Percentiles rank a stretch among this genome's conserved stretches.
Evolutionary conservation across 1,140 invertebrate species (phyloP).

Genomic region (Antheraea pernyi): DNA sequence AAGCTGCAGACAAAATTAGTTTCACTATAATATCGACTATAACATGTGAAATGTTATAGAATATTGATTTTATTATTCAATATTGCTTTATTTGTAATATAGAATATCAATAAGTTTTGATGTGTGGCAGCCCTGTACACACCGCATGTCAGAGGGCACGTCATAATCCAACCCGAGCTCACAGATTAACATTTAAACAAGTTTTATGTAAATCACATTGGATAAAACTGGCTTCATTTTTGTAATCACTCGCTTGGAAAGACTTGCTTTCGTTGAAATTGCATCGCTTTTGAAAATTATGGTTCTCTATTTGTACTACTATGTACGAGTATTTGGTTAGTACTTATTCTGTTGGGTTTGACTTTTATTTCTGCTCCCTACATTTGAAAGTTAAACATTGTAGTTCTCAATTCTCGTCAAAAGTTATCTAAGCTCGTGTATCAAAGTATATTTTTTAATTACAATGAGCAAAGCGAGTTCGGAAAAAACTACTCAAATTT

Average conservation of each 20-base stretch:
- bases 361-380: no score
- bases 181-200: conserved; percentile 72
- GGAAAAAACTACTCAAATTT: no score
- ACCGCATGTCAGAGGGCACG: conserved; percentile 48
- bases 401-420: no score
- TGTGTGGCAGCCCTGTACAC: conserved; percentile 11
- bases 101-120: neutral
- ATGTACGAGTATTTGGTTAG: neutral
- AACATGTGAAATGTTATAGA: no score
- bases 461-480: no score
- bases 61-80: no score
- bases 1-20: no score
- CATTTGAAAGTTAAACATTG: no score
- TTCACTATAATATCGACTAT: no score
- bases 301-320: conserved; percentile 12
- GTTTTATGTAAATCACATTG: conserved; percentile 65
- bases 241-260: conserved; percentile 37
- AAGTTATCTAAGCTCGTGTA: no score
- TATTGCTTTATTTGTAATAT: neutral
- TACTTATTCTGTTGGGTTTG: no score
- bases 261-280: conserved; percentile 31
- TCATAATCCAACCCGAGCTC: conserved; percentile 48
- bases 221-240: conserved; percentile 42
- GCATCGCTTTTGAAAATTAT: conserved; percentile 19
- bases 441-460: no score